These are phyloP conservation scores for Agonopterix alstromeriana DNA, from an alignment of 2,888 invertebrate species.

Conservation along the genomic window DNA sequence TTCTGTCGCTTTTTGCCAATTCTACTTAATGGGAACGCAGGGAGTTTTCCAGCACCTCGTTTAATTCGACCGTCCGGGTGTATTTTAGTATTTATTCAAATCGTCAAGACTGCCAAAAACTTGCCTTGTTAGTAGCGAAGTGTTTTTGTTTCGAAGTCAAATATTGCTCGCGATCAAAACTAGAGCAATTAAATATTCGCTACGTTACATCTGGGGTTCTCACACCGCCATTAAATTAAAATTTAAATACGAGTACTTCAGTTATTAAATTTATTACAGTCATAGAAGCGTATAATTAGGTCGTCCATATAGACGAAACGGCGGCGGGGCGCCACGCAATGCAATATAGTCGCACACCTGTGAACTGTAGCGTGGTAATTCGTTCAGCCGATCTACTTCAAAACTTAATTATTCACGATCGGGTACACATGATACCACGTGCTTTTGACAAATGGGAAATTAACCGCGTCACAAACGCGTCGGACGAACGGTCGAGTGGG, in stretches of 20 bases:
- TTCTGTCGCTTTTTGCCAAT: slow-evolving; percentile 72
- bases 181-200: not conserved
- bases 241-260: too few species aligned
- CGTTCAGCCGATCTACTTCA: slow-evolving; percentile 7
- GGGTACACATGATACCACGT: slow-evolving; percentile 7
- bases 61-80: slow-evolving; percentile 48
- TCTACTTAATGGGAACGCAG: slow-evolving; percentile 62
- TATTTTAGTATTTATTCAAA: slow-evolving; percentile 57
- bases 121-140: slow-evolving; percentile 8
- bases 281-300: not conserved
- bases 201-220: not conserved
- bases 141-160: slow-evolving; percentile 1
- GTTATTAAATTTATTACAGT: too few species aligned
- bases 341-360: slow-evolving; percentile 9
- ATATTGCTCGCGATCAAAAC: too few species aligned
- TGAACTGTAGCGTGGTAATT: slow-evolving; percentile 1
- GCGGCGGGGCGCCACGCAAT: not conserved
- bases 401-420: slow-evolving; percentile 18
- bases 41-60: slow-evolving; percentile 55
- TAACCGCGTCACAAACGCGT: slow-evolving; percentile 6
- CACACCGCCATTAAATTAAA: too few species aligned
- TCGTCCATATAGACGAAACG: not conserved
- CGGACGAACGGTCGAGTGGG: not conserved
- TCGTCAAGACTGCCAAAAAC: slow-evolving; percentile 32
- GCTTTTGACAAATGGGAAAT: slow-evolving; percentile 18